Conservation (phyloP, 2,888 invertebrate species). For the Brenthis hecate region DNA sequence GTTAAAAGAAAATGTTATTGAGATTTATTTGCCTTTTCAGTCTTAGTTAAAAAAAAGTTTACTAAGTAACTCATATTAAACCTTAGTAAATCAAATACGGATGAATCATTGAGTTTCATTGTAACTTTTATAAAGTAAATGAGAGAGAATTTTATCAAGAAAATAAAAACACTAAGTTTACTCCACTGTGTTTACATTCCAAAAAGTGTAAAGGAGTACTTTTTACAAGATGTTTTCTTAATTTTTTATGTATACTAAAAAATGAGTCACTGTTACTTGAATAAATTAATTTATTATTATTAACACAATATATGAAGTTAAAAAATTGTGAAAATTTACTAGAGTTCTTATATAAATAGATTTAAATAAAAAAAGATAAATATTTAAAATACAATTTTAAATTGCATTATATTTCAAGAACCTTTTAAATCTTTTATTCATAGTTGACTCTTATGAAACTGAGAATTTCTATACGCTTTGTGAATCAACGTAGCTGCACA, state of each 20-base stretch:
- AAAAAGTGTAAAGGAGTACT: too few species aligned
- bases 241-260: too few species aligned
- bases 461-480: constrained; percentile 5
- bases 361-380: too few species aligned
- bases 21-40: constrained; percentile 23
- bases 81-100: constrained; percentile 14
- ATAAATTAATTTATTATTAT: too few species aligned
- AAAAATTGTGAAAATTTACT: too few species aligned
- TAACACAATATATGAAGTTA: too few species aligned
- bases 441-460: constrained; percentile 5
- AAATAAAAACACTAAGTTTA: too few species aligned
- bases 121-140: not conserved
- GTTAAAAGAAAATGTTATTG: constrained; percentile 33
- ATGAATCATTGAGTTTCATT: not conserved
- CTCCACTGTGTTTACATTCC: too few species aligned
- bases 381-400: not conserved
- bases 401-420: not conserved
- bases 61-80: constrained; percentile 1
- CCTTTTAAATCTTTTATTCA: constrained; percentile 1
- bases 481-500: constrained; percentile 1
- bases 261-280: too few species aligned
- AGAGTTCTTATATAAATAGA: too few species aligned
- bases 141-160: not conserved
- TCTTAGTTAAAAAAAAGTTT: constrained; percentile 8
- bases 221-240: too few species aligned